Percentiles rank a stretch among this genome's conserved stretches.
Conservation (phyloP, 1,140 invertebrate genomes). For the Conus betulinus region DNA sequence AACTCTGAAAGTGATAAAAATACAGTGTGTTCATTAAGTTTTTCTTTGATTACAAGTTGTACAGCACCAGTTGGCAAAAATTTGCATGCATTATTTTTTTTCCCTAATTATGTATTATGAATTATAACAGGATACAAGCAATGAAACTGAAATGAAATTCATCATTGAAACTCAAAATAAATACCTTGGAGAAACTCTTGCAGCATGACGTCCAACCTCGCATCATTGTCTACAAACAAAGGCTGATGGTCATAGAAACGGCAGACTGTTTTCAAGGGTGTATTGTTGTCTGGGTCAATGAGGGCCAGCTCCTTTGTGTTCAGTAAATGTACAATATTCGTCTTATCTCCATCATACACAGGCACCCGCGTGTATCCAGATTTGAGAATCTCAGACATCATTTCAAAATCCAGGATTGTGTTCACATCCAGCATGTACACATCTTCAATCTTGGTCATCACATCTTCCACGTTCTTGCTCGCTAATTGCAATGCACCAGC, state of each 20-base stretch:
- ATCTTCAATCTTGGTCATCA: slow-evolving; percentile 97
- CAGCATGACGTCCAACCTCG: slow-evolving; percentile 95
- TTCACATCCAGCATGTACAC: slow-evolving; percentile 96
- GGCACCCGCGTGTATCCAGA: slow-evolving; percentile 96
- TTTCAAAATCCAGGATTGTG: slow-evolving; percentile 94
- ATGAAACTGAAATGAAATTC: too few relatives aligned
- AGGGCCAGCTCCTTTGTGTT: slow-evolving; percentile 99
- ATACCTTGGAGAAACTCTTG: slow-evolving; percentile 96
- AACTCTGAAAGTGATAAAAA: too few relatives aligned
- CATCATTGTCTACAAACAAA: slow-evolving; percentile 97
- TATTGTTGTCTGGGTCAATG: slow-evolving; percentile 97
- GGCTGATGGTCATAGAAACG: slow-evolving; percentile 98
- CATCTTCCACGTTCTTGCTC: slow-evolving; percentile 92
- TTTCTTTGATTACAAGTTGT: too few relatives aligned
- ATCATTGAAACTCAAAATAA: too few relatives aligned
- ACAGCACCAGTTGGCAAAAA: too few relatives aligned
- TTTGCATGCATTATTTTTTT: too few relatives aligned
- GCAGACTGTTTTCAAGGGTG: slow-evolving; percentile 92
- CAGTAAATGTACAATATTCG: slow-evolving; percentile 95
- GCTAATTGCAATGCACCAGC: slow-evolving; percentile 94
- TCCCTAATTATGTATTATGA: too few relatives aligned
- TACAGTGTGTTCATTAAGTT: too few relatives aligned
- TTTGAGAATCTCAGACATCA: slow-evolving; percentile 94
- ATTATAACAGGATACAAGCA: too few relatives aligned
- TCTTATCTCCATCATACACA: slow-evolving; percentile 87